Conservation (phyloP, 2,113 vertebrate genomes). For the Syngnathus typhle region DNA sequence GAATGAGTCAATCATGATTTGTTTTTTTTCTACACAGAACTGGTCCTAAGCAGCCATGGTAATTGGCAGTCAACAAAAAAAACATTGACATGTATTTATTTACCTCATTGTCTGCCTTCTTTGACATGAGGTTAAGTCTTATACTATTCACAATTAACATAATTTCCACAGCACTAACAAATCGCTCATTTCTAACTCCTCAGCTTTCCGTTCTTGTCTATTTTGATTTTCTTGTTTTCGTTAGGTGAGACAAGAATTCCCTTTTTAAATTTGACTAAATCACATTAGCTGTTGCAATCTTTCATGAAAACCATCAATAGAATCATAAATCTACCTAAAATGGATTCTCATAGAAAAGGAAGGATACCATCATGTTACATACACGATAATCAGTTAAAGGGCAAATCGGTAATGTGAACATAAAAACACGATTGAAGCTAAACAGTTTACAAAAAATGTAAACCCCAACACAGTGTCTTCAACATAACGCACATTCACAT, state of each 20-base stretch:
- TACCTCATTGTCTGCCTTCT: not conserved
- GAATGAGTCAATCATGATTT: not conserved
- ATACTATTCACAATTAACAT: not conserved
- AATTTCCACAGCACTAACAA: not conserved
- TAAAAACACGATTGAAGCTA: not conserved
- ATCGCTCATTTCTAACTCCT: not conserved
- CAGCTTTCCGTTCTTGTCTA: not conserved
- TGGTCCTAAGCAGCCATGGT: not conserved
- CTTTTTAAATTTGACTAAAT: not conserved
- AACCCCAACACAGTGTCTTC: not conserved
- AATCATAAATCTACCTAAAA: not conserved
- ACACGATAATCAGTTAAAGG: not conserved
- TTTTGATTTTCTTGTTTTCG: not conserved
- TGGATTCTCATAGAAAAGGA: not conserved
- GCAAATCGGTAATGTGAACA: not conserved
- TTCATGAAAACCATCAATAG: not conserved
- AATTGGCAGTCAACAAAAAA: not conserved
- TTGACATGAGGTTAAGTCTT: not conserved
- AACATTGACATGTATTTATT: not conserved
- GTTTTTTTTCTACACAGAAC: not conserved
- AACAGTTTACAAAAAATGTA: not conserved
- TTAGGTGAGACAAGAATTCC: too few species aligned
- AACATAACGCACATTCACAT: not conserved
- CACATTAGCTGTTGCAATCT: not conserved
- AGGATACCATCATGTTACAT: not conserved